Base-by-base conservation (phyloP, 2,888 invertebrate species). In the Cryptocephalus primarius region DNA sequence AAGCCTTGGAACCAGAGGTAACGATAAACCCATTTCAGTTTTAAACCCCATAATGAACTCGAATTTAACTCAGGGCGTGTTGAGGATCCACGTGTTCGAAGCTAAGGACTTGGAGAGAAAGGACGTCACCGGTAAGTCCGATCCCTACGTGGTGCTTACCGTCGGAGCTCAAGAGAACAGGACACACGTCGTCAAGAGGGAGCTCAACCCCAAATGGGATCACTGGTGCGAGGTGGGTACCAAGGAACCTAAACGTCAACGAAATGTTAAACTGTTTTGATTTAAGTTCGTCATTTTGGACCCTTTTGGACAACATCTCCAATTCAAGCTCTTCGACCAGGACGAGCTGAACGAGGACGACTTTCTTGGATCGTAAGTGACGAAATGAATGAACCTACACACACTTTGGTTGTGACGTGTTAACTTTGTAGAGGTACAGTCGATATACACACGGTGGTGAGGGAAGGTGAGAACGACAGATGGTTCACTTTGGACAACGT, bases 171-270 rank as follows among this genome's bases (percentile, higher is more conserved):
- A 93, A 71, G 84, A 87, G 68, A 92, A 87, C 73, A 84, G 84
- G 69, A 95, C 96, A 0, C 85, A 87, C 66, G 88, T 88, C 40
- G 89, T 96, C 57, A 87, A 92, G 66, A 91, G 90, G 67, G 85
- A 86, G 53, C 79, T 96, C 34, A 87, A 91, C 74, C 97, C 97
- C 8, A 85, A 87, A 57, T 97, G 96, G 95, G 91, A 96, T 70
- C 91, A 78, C 71, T 90, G 88, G 82, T 96, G 94, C 67, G 96
- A 97, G 88, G 93, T 94, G 74, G 67, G 72, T 45, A 14, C 33
- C 11, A 39, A 22, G 6, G 22, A 22, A 22, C 22, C 3, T 22
- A 22, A 22, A 6, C 2, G 11, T 22, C 22, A 22, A 22, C 22
- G 22, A 22, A 22, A 22, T 22, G 22, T 22, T 22, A 4, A 22